A percentile compares a stretch with the other conserved stretches of the same genome.
Conservation (phyloP, 2,888 invertebrate genomes). For the Sminthurinus aureus region DNA sequence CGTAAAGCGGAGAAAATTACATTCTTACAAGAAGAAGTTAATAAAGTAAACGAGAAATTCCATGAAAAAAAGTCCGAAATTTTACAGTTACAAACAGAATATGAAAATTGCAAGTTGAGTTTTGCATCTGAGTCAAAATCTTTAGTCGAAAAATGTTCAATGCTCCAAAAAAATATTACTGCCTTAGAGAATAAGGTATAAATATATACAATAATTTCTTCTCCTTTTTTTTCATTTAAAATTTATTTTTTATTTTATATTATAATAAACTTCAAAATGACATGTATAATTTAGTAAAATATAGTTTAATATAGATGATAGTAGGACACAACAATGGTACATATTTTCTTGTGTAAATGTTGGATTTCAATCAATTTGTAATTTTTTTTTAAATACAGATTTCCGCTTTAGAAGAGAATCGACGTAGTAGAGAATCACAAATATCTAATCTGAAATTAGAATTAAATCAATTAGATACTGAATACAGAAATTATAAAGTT, state of each 20-base stretch:
- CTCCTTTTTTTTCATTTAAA: not conserved
- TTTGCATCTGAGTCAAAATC: slow-evolving; percentile 55
- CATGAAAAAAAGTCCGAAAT: slow-evolving; percentile 54
- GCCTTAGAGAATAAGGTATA: slow-evolving; percentile 56
- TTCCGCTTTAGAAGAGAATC: slow-evolving; percentile 56
- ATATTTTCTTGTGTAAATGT: no score
- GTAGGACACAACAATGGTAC: no score
- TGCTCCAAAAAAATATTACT: slow-evolving; percentile 48
- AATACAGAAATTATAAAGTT: slow-evolving; percentile 54
- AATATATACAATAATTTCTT: not conserved
- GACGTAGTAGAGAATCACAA: slow-evolving; percentile 56
- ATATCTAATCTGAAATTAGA: slow-evolving; percentile 58
- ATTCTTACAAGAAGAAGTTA: slow-evolving; percentile 56
- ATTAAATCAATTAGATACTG: slow-evolving; percentile 57
- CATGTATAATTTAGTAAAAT: no score
- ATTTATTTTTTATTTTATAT: not conserved
- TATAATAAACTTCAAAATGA: no score
- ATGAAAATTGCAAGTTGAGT: slow-evolving; percentile 51
- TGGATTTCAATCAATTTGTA: not conserved
- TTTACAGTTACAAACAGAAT: slow-evolving; percentile 51
- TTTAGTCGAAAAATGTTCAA: slow-evolving; percentile 50
- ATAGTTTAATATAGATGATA: not conserved
- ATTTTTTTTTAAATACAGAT: slow-evolving; percentile 45
- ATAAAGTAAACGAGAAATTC: slow-evolving; percentile 54
- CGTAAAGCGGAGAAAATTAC: slow-evolving; percentile 56